phyloP scores from a whole-genome alignment of 2,888 invertebrate species.

The Spodoptera littoralis region DNA sequence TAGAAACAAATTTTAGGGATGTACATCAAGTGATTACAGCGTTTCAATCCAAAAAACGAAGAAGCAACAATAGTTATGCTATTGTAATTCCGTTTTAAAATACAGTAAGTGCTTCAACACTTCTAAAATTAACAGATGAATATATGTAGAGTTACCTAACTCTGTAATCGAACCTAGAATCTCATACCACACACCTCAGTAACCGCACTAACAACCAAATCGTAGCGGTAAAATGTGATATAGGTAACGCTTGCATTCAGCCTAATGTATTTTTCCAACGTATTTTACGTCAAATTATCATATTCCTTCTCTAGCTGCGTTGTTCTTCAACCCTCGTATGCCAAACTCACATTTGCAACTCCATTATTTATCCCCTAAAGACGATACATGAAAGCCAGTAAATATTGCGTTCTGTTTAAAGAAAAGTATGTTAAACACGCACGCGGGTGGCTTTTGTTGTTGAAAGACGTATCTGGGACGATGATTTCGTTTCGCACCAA shows the following conservation, averaged over 20 bases:
- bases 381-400: constrained; percentile 76
- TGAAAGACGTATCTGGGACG: constrained; percentile 80
- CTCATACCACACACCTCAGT: too few relatives aligned
- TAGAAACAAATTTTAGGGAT: too few relatives aligned
- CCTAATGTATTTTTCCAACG: constrained; percentile 52
- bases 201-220: too few relatives aligned
- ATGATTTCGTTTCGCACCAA: constrained; percentile 83
- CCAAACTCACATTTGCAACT: constrained; percentile 74
- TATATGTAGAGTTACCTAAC: too few relatives aligned
- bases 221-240: too few relatives aligned
- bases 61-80: too few relatives aligned
- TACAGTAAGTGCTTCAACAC: too few relatives aligned
- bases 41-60: too few relatives aligned
- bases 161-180: too few relatives aligned
- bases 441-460: constrained; percentile 78
- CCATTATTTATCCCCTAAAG: constrained; percentile 81
- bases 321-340: constrained; percentile 66
- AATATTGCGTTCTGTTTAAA: constrained; percentile 79
- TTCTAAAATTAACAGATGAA: too few relatives aligned
- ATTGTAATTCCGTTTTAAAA: too few relatives aligned
- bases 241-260: constrained; percentile 21
- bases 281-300: constrained; percentile 71
- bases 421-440: constrained; percentile 83
- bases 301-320: constrained; percentile 63
- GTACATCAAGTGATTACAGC: too few relatives aligned